Conservation (phyloP, 1,140 invertebrate genomes). For the Nylanderia fulva region DNA sequence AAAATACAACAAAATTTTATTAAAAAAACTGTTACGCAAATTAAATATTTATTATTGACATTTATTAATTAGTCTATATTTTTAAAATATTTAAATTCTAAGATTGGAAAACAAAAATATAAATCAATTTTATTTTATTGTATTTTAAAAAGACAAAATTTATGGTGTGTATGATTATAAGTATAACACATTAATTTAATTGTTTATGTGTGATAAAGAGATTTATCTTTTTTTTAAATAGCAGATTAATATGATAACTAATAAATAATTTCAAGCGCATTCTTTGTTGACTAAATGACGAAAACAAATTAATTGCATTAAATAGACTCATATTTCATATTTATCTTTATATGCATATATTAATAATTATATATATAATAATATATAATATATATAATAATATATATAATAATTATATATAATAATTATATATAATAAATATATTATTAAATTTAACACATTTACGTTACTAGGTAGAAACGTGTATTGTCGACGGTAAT, state of each 20-base stretch:
- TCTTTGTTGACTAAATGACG: background rate
- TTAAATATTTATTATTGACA: background rate
- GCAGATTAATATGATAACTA: background rate
- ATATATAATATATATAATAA: background rate
- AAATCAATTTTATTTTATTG: background rate
- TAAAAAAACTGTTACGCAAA: background rate
- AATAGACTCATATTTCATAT: background rate
- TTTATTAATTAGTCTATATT: background rate
- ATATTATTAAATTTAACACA: background rate
- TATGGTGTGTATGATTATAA: background rate
- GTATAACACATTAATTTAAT: background rate
- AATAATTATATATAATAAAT: background rate
- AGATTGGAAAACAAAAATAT: background rate
- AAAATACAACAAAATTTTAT: background rate
- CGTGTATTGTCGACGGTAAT: background rate
- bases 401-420: background rate
- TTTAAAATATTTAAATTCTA: background rate
- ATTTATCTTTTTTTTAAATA: conserved; percentile 13
- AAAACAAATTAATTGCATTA: conserved; percentile 28
- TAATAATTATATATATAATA: background rate
- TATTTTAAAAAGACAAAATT: background rate
- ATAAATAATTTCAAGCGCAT: conserved; percentile 16
- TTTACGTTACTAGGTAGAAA: background rate
- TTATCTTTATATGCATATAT: background rate
- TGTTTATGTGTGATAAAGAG: conserved; percentile 1